Base-by-base conservation (phyloP, 2,797 vertebrate genomes). In the Channa striata region DNA sequence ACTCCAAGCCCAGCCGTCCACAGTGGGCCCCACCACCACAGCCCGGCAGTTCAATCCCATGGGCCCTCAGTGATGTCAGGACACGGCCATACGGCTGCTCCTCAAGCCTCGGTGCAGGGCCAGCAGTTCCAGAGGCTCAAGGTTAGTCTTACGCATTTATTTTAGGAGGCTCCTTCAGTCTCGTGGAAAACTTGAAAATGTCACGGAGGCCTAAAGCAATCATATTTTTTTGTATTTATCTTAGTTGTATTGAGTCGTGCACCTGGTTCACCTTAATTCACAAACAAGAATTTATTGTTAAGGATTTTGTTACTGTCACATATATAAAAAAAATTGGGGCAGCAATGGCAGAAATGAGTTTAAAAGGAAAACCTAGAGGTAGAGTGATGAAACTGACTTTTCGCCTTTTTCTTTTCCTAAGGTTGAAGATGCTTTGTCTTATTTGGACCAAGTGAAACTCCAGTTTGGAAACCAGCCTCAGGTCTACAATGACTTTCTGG, bases 401-500 rank as follows among this genome's bases (percentile, higher is more conserved):
- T 33, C 8, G 4, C 21, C 77, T n/a, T 70, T 51, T 33, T 54
- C 11, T 64, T 5, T 67, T 63, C 20, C 5, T 13, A 57, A 99
- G 98, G 98, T 99, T 83, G 98, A 99, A 89, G 98, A 99, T 87
- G 98, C 98, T 0, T 91, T 99, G 80, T 99, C 98, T 50, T 99
- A 99, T 75, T 94, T 99, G 89, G 98, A 99, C 93, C 98, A 99
- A 91, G 98, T 99, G 83, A 99, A 99, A 83, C 92, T 99, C 77
- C 98, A 99, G 68, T 99, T 99, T 86, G 98, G 98, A 87, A 99
- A 97, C 93, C 98, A 99, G 83, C 98, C 98, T 66, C 98, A 99
- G 93, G 98, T 99, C 90, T 99, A 99, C 94, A 99, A 99, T 78
- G 98, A 99, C 89, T 99, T 99, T 84, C 94, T 99, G 90, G 98